Conservation (phyloP, 2,888 invertebrate genomes). For the Dasypogon diadema region DNA sequence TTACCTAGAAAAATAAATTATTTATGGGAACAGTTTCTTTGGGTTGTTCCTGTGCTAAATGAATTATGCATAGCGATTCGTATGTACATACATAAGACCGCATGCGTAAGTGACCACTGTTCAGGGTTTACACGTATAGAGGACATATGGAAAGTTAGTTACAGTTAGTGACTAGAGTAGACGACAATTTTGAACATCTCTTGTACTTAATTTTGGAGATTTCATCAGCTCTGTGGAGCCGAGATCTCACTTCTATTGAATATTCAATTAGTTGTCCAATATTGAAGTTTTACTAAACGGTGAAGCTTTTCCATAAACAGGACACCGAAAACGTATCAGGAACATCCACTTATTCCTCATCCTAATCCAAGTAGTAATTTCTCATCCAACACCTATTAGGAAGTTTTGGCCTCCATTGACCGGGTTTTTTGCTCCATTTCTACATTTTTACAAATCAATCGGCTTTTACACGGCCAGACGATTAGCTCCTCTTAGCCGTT, state of each 20-base stretch:
- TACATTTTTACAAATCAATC: constrained; percentile 24
- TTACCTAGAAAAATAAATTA: constrained; percentile 42
- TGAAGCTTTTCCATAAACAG: no score
- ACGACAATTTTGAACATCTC: no score
- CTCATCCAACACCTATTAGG: constrained; percentile 10
- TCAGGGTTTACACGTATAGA: constrained; percentile 17
- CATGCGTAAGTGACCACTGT: constrained; percentile 39
- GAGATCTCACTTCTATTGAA: no score
- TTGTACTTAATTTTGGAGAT: no score
- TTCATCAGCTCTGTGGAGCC: no score
- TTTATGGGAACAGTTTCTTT: constrained; percentile 36
- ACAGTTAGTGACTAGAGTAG: not conserved
- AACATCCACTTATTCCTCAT: no score
- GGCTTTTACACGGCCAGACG: not conserved
- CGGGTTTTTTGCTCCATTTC: not conserved
- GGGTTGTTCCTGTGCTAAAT: constrained; percentile 41
- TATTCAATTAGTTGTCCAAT: no score
- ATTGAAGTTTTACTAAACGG: no score
- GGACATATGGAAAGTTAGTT: constrained; percentile 30
- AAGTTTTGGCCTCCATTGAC: not conserved
- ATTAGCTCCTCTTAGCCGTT: constrained; percentile 8
- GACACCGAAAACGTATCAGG: no score
- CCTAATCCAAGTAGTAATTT: no score
- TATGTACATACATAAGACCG: constrained; percentile 44
- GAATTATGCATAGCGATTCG: constrained; percentile 41